phyloP scores from a whole-genome alignment of 2,797 vertebrate genomes.

The Lindbergichthys nudifrons region DNA sequence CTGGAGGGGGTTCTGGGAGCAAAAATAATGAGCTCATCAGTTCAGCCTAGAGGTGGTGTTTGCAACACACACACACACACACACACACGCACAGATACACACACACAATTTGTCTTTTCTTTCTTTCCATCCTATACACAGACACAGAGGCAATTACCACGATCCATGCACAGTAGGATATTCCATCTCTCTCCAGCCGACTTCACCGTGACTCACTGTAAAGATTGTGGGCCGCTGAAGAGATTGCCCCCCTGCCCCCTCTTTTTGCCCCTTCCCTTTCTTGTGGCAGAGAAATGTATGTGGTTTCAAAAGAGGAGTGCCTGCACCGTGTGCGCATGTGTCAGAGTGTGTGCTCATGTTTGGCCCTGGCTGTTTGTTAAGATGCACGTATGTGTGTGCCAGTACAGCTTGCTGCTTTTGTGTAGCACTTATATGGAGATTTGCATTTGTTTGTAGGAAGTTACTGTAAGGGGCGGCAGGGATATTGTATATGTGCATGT shows the following conservation, averaged over 20 bases:
- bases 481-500: constrained; percentile 14
- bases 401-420: neutral
- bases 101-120: constrained; percentile 62
- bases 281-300: constrained; percentile 44
- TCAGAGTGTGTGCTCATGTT: constrained; percentile 24
- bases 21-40: constrained; percentile 88
- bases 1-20: constrained; percentile 77
- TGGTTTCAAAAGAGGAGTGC: constrained; percentile 41
- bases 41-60: constrained; percentile 79
- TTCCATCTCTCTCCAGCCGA: constrained; percentile 71
- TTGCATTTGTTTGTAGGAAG: constrained; percentile 28
- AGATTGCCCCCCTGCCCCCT: constrained; percentile 24
- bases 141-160: constrained; percentile 83
- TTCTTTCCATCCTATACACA: constrained; percentile 74
- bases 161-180: constrained; percentile 77
- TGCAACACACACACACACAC: constrained; percentile 62
- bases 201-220: constrained; percentile 69
- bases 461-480: constrained; percentile 8
- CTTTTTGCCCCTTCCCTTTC: constrained; percentile 30
- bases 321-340: constrained; percentile 15
- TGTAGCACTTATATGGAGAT: constrained; percentile 27
- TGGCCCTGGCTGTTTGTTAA: constrained; percentile 26
- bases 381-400: constrained; percentile 13
- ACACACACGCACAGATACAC: constrained; percentile 18
- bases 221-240: constrained; percentile 62